Evolutionary conservation across 2,888 invertebrate genomes (phyloP).

Genomic region (Sarcophaga caerulescens): DNA sequence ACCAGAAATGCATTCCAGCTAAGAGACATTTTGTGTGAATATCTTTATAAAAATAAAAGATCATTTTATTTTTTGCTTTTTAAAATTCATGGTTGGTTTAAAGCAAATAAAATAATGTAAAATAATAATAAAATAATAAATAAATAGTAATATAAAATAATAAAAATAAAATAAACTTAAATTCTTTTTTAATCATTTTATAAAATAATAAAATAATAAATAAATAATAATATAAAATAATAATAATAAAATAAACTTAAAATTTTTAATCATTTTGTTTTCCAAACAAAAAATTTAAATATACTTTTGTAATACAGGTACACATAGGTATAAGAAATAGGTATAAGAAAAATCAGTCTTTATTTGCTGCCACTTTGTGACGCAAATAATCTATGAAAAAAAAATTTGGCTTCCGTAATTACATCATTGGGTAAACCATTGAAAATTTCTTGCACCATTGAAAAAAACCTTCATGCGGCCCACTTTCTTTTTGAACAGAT

Average conservation of each 20-base stretch:
- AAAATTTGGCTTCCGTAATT: no score
- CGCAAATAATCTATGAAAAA: no score
- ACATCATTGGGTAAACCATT: no score
- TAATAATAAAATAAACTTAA: neutral
- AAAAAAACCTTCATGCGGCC: no score
- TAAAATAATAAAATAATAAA: conserved; percentile 2
- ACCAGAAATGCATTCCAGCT: conserved; percentile 5
- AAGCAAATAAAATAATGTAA: neutral
- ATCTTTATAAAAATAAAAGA: conserved; percentile 1
- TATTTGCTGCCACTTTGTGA: no score
- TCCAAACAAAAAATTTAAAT: conserved; percentile 3
- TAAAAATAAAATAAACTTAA: neutral
- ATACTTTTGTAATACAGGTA: neutral
- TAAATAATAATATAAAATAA: no score
- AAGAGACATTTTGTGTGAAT: conserved; percentile 13
- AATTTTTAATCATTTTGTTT: conserved; percentile 7
- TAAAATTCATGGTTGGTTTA: neutral
- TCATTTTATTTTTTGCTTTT: conserved; percentile 12
- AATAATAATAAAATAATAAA: neutral
- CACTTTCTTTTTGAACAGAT: no score
- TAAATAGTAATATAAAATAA: no score
- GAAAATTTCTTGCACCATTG: no score
- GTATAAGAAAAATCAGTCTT: no score
- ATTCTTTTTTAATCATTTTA: conserved; percentile 5
- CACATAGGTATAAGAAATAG: neutral